Base-by-base conservation (phyloP, 2,797 vertebrate species). In the Ateles fusciceps region DNA sequence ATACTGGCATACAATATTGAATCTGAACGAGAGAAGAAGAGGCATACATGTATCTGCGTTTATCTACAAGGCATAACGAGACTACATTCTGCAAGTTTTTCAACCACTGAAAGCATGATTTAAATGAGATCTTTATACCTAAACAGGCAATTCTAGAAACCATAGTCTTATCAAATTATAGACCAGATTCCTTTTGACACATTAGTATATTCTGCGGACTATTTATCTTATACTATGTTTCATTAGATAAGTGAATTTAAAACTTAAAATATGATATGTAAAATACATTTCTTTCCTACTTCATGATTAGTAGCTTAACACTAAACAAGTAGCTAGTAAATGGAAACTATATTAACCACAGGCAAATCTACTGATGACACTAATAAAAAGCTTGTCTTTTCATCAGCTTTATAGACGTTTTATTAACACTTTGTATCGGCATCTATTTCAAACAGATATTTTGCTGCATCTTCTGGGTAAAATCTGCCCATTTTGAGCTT, bases 401-500 rank as follows among this genome's bases (percentile, higher is more conserved):
- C 39, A 86, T 72, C 83, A n/a, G 76, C 89, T 94, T 95, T 59
- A 72, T 50, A 50, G 74, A 83, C 90, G 81, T 85, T 96, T 94
- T 92, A 88, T 79, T 79, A 92, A 92, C 78, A 94, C 91, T 95
- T 97, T 92, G 68, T 4, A 42, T 61, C 26, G 14, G 80, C 71
- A 30, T 96, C 85, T 96, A 78, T 92, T 97, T 85, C 72, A 91
- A 89, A 86, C 64, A 85, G 59, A 72, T 48, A 68, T 80, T 93
- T 92, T 57, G 42, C 52, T 72, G 30, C 19, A 87, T 75, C 84
- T 93, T 94, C 90, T 74, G n/a, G 28, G 92, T 61, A 74, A 89
- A 95, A 95, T 89, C 76, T 85, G 42, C 64, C 68, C 72, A 59
- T 85, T 59, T 71, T 44, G 61, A 92, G 81, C 92, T 96, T 44